Evolutionary conservation across 1,140 invertebrate genomes (phyloP), one percentile per base, ranked within the genome.

Genomic region (Rhyacophila brunnea): DNA sequence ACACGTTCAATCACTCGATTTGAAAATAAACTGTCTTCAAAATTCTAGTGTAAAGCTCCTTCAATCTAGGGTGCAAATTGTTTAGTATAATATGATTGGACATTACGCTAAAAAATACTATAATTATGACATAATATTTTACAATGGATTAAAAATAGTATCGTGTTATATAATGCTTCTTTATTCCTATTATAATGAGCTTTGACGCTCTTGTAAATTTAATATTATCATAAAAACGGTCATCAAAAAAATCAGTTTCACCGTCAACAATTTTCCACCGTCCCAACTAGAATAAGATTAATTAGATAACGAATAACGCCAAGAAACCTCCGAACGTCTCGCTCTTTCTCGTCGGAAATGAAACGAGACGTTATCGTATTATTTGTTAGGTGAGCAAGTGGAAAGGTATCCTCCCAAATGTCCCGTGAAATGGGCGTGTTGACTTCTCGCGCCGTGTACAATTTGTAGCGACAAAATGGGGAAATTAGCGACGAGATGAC

Each of bases 401-500:
- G 17, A 52, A 51, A 54, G 20, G 28, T 20, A 32, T 32, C 36
- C 36, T 34, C 35, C 23, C 48, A 53, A 62, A 62, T 53, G 54
- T 58, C 60, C 60, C 54, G 53, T 57, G 60, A 58, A 62, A 62
- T 62, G 54, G 54, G 60, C 54, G 60, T 28, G 32, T 48, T 38
- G 49, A 56, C 35, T 14, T 53, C 32, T 3, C 17, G n/a, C 15
- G 35, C 19, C 20, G n/a, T 49, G 20, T 45, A 57, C 51, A 57
- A 57, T 38, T 48, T 61, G 58, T 40, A 42, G 35, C 20, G 15
- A 60, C 59, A 61, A 56, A 56, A 61, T 47, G 54, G 52, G 53
- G 34, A 58, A 62, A 62, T 62, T 62, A 62, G 60, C 54, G 40
- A 48, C 47, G 42, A 49, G 54, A 53, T 62, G 60, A 62, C 60